Evolutionary conservation across 2,113 vertebrate genomes (phyloP).

Genomic region (Lycocorax pyrrhopterus): DNA sequence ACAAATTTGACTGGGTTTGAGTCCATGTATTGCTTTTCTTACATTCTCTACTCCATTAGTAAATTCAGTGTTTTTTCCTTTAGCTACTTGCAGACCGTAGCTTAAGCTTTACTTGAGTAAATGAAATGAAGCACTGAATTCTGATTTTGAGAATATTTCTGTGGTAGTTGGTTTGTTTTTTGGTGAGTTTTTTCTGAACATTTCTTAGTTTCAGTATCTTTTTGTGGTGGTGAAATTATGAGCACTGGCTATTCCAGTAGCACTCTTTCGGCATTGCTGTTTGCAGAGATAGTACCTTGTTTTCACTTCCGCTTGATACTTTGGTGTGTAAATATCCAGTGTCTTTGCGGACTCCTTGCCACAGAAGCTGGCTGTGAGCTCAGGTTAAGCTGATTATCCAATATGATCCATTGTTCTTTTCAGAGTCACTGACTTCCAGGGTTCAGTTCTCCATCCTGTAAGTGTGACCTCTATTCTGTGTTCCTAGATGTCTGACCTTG

Average conservation of each 20-base stretch:
- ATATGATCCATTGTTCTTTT: slow-evolving; percentile 20
- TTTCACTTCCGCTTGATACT: not conserved
- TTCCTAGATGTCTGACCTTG: slow-evolving; percentile 7
- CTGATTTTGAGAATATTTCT: not conserved
- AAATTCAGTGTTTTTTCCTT: not conserved
- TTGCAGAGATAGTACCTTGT: not conserved
- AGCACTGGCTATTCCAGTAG: not conserved
- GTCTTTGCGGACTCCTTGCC: not conserved
- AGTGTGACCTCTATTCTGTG: not conserved
- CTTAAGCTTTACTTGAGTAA: not conserved
- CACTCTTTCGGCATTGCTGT: not conserved
- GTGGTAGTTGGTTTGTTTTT: not conserved
- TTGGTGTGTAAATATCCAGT: not conserved
- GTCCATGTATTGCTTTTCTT: not conserved
- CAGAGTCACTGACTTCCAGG: slow-evolving; percentile 26
- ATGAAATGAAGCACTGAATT: not conserved
- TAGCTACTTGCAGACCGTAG: not conserved
- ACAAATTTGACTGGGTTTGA: not conserved
- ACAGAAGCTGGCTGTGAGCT: not conserved
- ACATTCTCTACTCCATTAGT: not conserved
- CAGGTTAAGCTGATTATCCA: not conserved
- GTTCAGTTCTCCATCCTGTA: slow-evolving; percentile 17
- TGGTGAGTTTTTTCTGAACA: not conserved
- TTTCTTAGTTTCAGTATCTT: not conserved
- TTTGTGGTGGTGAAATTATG: not conserved